phyloP scores from a whole-genome alignment of 2,797 vertebrate genomes.

The Esox masquinongy region DNA sequence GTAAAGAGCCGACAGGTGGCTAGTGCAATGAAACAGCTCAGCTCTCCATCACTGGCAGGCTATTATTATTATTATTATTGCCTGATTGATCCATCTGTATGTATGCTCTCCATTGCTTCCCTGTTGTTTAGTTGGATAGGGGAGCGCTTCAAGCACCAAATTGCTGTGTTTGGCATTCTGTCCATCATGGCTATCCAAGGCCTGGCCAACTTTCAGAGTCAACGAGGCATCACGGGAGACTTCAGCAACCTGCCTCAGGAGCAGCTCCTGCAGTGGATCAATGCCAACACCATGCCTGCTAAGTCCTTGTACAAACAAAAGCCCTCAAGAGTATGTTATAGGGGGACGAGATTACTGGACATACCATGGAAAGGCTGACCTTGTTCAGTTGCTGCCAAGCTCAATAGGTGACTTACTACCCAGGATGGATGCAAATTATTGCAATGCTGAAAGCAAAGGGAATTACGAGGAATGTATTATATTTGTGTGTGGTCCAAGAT shows the following conservation, averaged over 20 bases:
- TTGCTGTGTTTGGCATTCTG: slow-evolving; percentile 72
- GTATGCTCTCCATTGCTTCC: slow-evolving; percentile 29
- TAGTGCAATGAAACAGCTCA: no score
- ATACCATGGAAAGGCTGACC: no score
- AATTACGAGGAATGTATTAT: not conserved
- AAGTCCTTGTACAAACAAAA: slow-evolving; percentile 35
- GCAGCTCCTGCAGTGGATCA: slow-evolving; percentile 81
- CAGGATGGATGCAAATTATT: no score
- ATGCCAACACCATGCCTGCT: slow-evolving; percentile 78
- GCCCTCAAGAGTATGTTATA: no score
- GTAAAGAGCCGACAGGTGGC: no score
- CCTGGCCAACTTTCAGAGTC: slow-evolving; percentile 76
- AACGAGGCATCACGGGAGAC: slow-evolving; percentile 81
- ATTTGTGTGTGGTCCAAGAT: slow-evolving; percentile 62
- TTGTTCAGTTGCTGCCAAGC: no score
- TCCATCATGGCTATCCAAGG: slow-evolving; percentile 81
- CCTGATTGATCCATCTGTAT: not conserved
- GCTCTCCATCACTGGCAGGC: no score
- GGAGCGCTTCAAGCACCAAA: slow-evolving; percentile 68
- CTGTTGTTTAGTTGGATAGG: slow-evolving; percentile 82
- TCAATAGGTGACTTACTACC: no score
- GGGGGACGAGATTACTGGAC: no score
- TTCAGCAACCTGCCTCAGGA: slow-evolving; percentile 84
- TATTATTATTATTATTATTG: no score
- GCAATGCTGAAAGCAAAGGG: no score